Evolutionary conservation across 2,888 invertebrate species (phyloP).

Genomic region (Pyrgus malvae): DNA sequence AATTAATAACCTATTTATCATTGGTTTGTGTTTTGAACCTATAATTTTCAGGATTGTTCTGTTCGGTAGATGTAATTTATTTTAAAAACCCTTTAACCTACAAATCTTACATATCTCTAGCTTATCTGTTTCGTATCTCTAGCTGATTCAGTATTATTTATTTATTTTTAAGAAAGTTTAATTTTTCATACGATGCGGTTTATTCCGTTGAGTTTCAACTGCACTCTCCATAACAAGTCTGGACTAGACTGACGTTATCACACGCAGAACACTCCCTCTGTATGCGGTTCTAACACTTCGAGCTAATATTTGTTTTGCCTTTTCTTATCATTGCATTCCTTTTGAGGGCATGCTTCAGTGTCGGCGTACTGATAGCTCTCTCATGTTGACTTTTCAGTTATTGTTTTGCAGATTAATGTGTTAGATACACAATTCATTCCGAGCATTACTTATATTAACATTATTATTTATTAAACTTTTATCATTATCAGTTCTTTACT

Average conservation of each 20-base stretch:
- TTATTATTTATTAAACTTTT: too few relatives aligned
- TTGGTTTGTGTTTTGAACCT: background rate
- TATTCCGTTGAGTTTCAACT: background rate
- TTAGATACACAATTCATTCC: background rate
- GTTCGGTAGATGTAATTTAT: too few relatives aligned
- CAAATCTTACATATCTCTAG: too few relatives aligned
- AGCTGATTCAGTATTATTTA: too few relatives aligned
- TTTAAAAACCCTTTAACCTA: too few relatives aligned
- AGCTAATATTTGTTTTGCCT: slow-evolving; percentile 35
- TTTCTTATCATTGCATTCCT: slow-evolving; percentile 49
- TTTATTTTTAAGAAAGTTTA: too few relatives aligned
- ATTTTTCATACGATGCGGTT: too few relatives aligned
- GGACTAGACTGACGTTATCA: slow-evolving; percentile 9
- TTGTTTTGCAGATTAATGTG: slow-evolving; percentile 9
- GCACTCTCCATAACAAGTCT: background rate
- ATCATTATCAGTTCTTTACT: too few relatives aligned
- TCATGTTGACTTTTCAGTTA: slow-evolving; percentile 23
- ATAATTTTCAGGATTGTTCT: too few relatives aligned
- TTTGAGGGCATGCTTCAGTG: slow-evolving; percentile 41
- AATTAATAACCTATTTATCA: background rate
- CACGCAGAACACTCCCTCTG: slow-evolving; percentile 13
- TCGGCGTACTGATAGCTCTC: slow-evolving; percentile 33
- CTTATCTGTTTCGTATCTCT: too few relatives aligned
- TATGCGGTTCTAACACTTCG: slow-evolving; percentile 32
- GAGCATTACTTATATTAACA: background rate